Base-by-base conservation (phyloP, 2,797 vertebrate species). In the Xiphorhynchus erythropygius region DNA sequence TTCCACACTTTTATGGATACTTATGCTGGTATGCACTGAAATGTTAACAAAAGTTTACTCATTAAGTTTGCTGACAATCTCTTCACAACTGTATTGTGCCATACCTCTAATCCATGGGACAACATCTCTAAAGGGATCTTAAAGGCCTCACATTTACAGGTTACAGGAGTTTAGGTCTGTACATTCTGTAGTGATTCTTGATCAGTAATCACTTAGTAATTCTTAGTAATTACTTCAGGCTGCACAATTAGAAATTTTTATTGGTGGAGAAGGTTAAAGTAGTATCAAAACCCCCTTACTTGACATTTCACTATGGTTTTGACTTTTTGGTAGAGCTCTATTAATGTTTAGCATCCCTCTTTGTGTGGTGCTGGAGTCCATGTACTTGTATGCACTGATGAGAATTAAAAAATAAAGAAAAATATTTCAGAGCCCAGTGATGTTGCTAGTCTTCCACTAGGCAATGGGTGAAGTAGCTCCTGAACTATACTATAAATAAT, bases 401-500 rank as follows among this genome's bases (percentile, higher is more conserved):
- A 46, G 63, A 81, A 33, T 55, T 59, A 55, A 55, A 92, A 76
- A 89, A 49, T 5, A 27, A 1, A 57, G 41, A 55, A 13, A 47
- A 47, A 30, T 32, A 33, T 70, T 85, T 28, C 11, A 41, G 28
- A 84, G 8, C 13, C 13, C 28, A 5, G 9, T 73, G 55, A 33
- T 15, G 16, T 70, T 91, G 24, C 47, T 70, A 13, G 13, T 82
- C 33, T 92, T 22, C 19, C 41, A 33, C 9, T 64, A 60, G 69
- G 10, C 41, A 35, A 12, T 85, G 12, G 2, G 32, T 84, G 5
- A 57, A 79, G 18, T 60, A 82, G 25, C 23, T 92, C 33, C 64
- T 86, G 68, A 68, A 73, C 39, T 64, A 9, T 64, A 11, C 33
- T 95, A 28, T 80, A 84, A 77, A 77, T 84, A 74, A 55, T 9